Evolutionary conservation across 2,113 vertebrate genomes (phyloP).

Genomic region (Psittacula cyanocephala): DNA sequence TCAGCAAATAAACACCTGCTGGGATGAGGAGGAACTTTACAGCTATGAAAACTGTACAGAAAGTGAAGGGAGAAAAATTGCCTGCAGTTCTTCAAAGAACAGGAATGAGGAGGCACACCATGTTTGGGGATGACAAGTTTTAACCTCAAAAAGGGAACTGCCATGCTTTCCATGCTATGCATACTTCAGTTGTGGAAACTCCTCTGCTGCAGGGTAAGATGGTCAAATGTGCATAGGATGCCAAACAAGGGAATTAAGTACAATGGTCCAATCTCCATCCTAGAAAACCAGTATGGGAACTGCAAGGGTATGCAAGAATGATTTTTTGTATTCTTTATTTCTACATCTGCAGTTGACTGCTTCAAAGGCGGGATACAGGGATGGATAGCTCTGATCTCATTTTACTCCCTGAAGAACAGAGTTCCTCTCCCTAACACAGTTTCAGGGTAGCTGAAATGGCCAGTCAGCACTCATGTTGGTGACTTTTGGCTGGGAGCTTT

Average conservation of each 20-base stretch:
- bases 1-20: background rate
- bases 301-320: background rate
- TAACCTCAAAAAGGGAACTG: background rate
- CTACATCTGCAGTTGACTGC: fast-evolving
- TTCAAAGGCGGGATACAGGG: background rate
- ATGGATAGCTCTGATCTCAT: background rate
- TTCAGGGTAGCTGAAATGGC: background rate
- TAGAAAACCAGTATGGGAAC: background rate
- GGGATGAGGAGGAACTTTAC: background rate
- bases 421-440: background rate
- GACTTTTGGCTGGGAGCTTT: background rate
- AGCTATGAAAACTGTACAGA: background rate
- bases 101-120: background rate
- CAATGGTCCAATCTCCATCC: background rate
- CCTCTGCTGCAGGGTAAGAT: background rate
- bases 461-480: fast-evolving
- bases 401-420: background rate
- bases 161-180: background rate
- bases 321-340: background rate
- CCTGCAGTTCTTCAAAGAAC: background rate
- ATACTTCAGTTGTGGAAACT: background rate
- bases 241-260: background rate
- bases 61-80: background rate
- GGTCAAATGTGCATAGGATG: background rate
- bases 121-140: background rate